Base-by-base conservation (phyloP, 2,113 vertebrate genomes). In the Electrona antarctica region DNA sequence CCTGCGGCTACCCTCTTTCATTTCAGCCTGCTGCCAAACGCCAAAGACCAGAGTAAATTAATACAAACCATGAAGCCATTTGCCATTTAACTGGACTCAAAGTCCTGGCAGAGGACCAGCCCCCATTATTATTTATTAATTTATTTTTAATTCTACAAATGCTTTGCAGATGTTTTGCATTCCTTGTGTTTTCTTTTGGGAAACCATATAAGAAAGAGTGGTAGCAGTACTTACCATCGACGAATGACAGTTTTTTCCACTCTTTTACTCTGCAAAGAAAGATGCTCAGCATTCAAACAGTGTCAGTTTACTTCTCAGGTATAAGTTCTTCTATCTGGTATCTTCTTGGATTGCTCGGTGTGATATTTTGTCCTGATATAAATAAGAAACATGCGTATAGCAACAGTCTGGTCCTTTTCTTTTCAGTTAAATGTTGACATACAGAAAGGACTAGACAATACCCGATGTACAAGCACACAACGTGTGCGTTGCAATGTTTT, bases 131-230 rank as follows among this genome's bases (percentile, higher is more conserved):
- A 87, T 91, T 82, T 87, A 92, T 91, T 90, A 90, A 90, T 93
- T 88, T 90, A 80, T 86, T 88, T 91, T 88, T 90, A 92, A 93
- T 93, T 90, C 73, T 71, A 62, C 70, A 90, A 93, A 94, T 92
- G 89, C 85, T 89, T 90, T 88, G 79, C 93, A 93, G 90, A 92
- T 93, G 92, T 90, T 81, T 87, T 33, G 60, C 77, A 84, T 85
- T 82, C 82, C 80, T 84, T 61, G 0, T 81, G 56, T 80, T 84
- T 82, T 85, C 85, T 70, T 48, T 11, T 12, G 59, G 57, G 71
- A 82, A 60, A 70, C 3, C 5, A 4, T 13, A 71, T 13, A 71
- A 79, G 76, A 84, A 75, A 52, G 79, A 81, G 71, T 74, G 54
- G 73, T 46, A 77, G 76, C 78, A 77, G 67, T 81, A 75, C 82